Evolutionary conservation across 1,140 invertebrate genomes (phyloP).

Genomic region (Drosophila triauraria): DNA sequence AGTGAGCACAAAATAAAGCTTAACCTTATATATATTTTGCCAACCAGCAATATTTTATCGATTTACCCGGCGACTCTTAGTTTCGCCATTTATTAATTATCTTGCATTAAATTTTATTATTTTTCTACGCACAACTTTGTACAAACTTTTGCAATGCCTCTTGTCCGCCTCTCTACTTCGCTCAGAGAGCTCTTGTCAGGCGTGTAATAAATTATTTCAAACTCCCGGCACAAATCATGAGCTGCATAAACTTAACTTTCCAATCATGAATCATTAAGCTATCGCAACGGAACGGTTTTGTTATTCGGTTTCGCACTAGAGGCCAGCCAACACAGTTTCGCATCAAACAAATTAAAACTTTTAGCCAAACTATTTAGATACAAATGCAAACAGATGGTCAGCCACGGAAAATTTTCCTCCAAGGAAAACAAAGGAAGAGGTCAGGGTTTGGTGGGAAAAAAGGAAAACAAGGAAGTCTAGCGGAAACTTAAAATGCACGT

Average conservation of each 20-base stretch:
- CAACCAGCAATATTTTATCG: constrained; percentile 19
- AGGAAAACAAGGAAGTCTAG: constrained; percentile 9
- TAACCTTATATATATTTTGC: constrained; percentile 1
- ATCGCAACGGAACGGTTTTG: constrained; percentile 40
- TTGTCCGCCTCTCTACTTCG: background rate
- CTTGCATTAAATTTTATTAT: constrained; percentile 31
- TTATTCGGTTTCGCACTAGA: constrained; percentile 25
- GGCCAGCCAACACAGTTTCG: constrained; percentile 29
- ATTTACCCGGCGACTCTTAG: constrained; percentile 1
- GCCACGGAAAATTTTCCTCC: constrained; percentile 31
- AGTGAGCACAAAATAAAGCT: constrained; percentile 13
- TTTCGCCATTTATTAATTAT: constrained; percentile 32
- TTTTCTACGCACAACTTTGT: constrained; percentile 17
- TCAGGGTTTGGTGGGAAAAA: constrained; percentile 11
- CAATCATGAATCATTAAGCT: constrained; percentile 74
- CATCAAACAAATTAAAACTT: constrained; percentile 67
- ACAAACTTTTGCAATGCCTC: constrained; percentile 11
- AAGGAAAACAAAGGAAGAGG: constrained; percentile 26
- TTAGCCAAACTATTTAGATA: constrained; percentile 65
- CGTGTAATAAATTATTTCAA: constrained; percentile 46
- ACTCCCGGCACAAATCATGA: constrained; percentile 53
- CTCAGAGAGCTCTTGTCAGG: constrained; percentile 17
- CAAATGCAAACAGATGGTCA: constrained; percentile 60
- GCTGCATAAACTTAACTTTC: constrained; percentile 58
- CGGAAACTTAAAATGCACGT: constrained; percentile 40